A percentile compares a stretch with the other conserved stretches of the same genome.
These are phyloP conservation scores for Apocrypta bakeri DNA, from an alignment of 1,140 invertebrate genomes.

Conservation along the genomic window DNA sequence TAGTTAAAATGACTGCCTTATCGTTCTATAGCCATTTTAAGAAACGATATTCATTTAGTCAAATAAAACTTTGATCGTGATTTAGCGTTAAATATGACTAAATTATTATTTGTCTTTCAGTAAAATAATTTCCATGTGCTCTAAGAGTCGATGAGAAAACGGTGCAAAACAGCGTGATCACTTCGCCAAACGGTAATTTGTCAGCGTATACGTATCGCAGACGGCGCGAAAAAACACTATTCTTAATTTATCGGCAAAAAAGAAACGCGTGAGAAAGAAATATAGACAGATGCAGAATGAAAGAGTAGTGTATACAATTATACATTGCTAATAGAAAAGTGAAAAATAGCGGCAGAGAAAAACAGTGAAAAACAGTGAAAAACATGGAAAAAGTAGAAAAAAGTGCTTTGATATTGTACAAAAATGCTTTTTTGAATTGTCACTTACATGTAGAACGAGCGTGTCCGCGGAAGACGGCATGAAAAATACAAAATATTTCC, in stretches of 20 bases:
- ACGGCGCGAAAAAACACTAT: constrained; percentile 29
- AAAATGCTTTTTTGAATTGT: constrained; percentile 55
- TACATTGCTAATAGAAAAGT: background rate
- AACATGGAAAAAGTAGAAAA: constrained; percentile 56
- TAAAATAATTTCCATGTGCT: constrained; percentile 19
- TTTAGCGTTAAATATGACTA: background rate
- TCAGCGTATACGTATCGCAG: constrained; percentile 10
- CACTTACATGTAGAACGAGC: constrained; percentile 73
- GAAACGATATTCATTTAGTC: background rate
- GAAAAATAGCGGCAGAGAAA: constrained; percentile 6
- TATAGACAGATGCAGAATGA: background rate
- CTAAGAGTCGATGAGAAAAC: constrained; percentile 47
- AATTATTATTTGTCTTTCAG: background rate
- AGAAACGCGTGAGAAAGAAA: constrained; percentile 1
- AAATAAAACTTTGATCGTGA: background rate
- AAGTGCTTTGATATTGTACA: constrained; percentile 54
- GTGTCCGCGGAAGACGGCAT: constrained; percentile 73
- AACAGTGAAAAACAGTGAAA: constrained; percentile 5
- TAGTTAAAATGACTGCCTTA: constrained; percentile 51
- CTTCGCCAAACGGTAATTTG: background rate
- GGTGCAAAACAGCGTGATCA: constrained; percentile 41
- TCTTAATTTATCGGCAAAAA: constrained; percentile 7
- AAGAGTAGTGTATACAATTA: background rate
- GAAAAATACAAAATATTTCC: constrained; percentile 69
- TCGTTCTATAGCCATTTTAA: constrained; percentile 35